These are phyloP conservation scores for Heteronetta atricapilla DNA, from an alignment of 2,113 vertebrate species.

Conservation along the genomic window DNA sequence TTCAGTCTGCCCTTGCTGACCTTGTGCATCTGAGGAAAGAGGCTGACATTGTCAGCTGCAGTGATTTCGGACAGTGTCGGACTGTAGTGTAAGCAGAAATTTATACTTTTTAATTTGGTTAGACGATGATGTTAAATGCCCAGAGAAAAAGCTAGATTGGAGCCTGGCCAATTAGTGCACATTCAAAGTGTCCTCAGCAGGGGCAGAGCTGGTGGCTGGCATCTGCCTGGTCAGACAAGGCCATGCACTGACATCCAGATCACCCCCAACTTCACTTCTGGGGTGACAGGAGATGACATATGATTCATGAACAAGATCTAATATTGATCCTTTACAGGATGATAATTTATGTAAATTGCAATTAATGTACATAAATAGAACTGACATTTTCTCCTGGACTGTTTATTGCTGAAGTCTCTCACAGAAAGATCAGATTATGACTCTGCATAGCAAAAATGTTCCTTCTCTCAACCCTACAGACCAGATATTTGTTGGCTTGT, in stretches of 20 bases:
- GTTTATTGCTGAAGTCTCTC: neutral
- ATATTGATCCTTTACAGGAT: neutral
- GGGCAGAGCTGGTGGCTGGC: neutral
- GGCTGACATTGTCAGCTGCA: neutral
- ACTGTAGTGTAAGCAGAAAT: neutral
- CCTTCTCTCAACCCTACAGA: neutral
- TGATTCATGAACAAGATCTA: neutral
- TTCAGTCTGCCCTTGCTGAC: neutral
- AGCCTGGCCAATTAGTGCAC: neutral
- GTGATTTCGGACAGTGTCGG: neutral
- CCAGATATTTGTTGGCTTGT: neutral
- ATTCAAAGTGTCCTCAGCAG: neutral
- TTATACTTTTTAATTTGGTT: neutral
- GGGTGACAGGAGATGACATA: neutral
- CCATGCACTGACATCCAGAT: neutral
- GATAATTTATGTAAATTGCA: slow-evolving; percentile 33
- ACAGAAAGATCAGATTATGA: neutral
- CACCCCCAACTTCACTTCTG: neutral
- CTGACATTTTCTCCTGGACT: slow-evolving; percentile 23
- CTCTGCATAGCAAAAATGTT: slow-evolving; percentile 5
- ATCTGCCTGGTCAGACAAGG: neutral
- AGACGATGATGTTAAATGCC: neutral
- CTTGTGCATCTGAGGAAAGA: neutral
- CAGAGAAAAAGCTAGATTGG: neutral
- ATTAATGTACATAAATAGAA: slow-evolving; percentile 40